Evolutionary conservation across 1,140 invertebrate species (phyloP), one percentile per base, ranked within the genome.

Genomic region (Onthophagus taurus): DNA sequence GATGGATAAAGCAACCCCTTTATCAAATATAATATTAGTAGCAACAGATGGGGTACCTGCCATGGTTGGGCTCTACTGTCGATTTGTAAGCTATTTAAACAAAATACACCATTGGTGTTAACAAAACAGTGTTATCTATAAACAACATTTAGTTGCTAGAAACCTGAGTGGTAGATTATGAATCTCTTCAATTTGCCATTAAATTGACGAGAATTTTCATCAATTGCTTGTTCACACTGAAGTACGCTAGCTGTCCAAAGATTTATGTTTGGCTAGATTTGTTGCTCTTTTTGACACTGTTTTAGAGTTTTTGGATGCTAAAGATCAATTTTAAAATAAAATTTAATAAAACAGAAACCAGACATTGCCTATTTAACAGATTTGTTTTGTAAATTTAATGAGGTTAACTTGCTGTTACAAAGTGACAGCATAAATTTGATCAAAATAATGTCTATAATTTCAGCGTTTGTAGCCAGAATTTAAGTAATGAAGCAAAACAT

Each of bases 281-380:
- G 6, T 39, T 49, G 11, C 41, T 26, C 42, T 56, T 45, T 58
- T 58, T 52, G 44, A 54, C 0, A 47, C 41, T 44, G 41, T 58
- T 45, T 31, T 54, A 52, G 45, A 53, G 38, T 55, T 57, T 53
- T 31, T 57, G 37, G 47, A 53, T 35, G 29, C 26, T 47, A 49
- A 52, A 53, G 47, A 57, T 52, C 13, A 18, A 41, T 38, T 29
- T 48, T 52, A 35, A 47, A 39, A 50, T 24, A 48, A 23, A 26
- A 26, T 7, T 26, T 26, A 26, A 26, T 26, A 7, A 26, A 26
- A 26, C n/a, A n/a, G 23, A 26, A 45, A 52, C 12, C 26, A 45
- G 54, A 53, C 46, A 53, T 53, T 31, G 51, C 44, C n/a, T 55
- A 51, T 55, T 53, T 55, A 42, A 53, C 54, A n/a, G n/a, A 57